A percentile compares a stretch with the other conserved stretches of the same genome.
These are phyloP conservation scores for Microplitis deprimator DNA, from an alignment of 2,888 invertebrate species.

Conservation along the genomic window DNA sequence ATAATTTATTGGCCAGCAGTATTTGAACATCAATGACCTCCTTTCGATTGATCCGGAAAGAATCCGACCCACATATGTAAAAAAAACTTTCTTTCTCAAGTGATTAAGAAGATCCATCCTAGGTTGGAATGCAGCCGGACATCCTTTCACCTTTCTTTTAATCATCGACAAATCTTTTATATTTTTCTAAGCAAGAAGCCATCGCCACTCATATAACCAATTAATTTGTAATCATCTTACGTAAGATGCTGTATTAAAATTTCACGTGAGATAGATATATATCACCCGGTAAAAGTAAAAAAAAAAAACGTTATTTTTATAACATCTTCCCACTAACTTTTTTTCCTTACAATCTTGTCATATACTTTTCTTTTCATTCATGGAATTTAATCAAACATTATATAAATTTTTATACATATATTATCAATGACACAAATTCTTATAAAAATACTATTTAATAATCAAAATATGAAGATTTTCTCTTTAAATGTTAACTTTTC, in stretches of 20 bases:
- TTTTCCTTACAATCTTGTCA: background rate
- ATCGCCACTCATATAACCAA: background rate
- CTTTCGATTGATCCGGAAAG: constrained; percentile 19
- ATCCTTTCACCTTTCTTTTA: constrained; percentile 32
- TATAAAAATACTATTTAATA: too few relatives aligned
- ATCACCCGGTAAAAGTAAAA: background rate
- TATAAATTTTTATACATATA: background rate
- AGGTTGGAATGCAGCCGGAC: constrained; percentile 25
- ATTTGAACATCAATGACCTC: background rate
- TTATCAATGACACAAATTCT: background rate
- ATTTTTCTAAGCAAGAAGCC: background rate
- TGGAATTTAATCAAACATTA: background rate
- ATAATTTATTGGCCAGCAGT: background rate
- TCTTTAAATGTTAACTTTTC: too few relatives aligned
- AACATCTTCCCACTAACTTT: background rate
- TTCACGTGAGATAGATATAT: background rate
- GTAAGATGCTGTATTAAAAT: background rate
- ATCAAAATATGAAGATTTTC: too few relatives aligned
- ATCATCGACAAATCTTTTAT: background rate
- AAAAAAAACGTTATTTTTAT: background rate
- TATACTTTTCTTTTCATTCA: background rate
- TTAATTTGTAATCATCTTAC: background rate
- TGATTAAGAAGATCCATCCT: constrained; percentile 1
- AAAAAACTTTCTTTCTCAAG: constrained; percentile 27
- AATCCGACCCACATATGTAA: constrained; percentile 9